Base-by-base conservation (phyloP, 2,888 invertebrate genomes). In the Diaperis boleti region DNA sequence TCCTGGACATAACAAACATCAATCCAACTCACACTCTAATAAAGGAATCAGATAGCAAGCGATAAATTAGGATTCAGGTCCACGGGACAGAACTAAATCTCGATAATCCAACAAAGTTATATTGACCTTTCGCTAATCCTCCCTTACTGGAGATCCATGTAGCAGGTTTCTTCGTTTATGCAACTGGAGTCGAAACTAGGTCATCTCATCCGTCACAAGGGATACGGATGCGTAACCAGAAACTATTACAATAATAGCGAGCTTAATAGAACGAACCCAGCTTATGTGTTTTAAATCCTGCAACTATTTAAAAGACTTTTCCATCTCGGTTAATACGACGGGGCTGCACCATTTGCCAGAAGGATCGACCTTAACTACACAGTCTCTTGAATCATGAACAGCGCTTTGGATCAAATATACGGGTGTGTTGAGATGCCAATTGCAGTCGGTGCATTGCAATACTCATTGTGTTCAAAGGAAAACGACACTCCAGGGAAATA, bases 91-190 rank as follows among this genome's bases (percentile, higher is more conserved):
- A 73, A 69, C 74, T 72, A 72, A 76, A 74, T 76, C 74, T 71
- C 72, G 75, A 74, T 77, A 77, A 77, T 77, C 75, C 69, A 67
- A 67, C 72, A 70, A 76, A 77, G 76, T 77, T 76, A 75, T 77
- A 77, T 77, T 76, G 75, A 77, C 76, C 74, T 71, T 72, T 61
- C 67, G 68, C 70, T 74, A 72, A 74, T 74, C 73, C 72, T 67
- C 62, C 69, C 66, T 64, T 67, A 69, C 70, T 70, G 70, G 17
- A 31, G 42, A 54, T 29, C 44, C 44, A 22, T 37, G 20, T 35
- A 45, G 35, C 68, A 69, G 70, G 69, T 70, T 72, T 71, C 72
- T 72, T 70, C 69, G 70, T 69, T 69, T 68, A 70, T 59, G 62
- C 59, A 59, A 39, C 14, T 35, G n/a, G 22, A 47, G 59, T 20